Conservation (phyloP, 2,113 vertebrate genomes). For the Pachyramphus minor region DNA sequence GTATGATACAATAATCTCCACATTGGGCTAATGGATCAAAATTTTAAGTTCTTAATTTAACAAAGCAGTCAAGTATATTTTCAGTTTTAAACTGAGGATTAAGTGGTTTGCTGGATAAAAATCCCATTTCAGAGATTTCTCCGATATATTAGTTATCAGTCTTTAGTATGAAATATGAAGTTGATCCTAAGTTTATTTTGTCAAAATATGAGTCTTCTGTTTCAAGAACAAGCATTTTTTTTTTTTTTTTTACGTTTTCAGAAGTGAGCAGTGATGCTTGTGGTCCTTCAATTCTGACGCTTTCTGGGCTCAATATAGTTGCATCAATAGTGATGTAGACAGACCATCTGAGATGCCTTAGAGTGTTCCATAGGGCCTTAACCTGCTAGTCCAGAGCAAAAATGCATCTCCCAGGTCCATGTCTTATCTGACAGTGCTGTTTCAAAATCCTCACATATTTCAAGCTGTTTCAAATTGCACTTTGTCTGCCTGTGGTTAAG, state of each 20-base stretch:
- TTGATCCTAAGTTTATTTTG: not conserved
- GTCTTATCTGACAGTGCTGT: fast-evolving
- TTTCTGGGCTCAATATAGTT: not conserved
- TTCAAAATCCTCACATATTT: not conserved
- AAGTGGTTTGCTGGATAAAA: not conserved
- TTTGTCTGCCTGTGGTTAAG: not conserved
- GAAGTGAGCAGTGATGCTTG: not conserved
- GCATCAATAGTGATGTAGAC: not conserved
- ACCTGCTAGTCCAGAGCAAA: not conserved
- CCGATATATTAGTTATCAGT: not conserved
- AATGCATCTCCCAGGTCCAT: fast-evolving
- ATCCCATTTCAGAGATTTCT: not conserved
- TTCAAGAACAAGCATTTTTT: not conserved
- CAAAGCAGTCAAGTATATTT: not conserved
- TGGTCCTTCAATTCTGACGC: not conserved
- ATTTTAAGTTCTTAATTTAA: not conserved
- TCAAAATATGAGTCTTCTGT: not conserved
- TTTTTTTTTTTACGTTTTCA: not conserved
- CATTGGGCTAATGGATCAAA: not conserved
- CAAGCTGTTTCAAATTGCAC: not conserved
- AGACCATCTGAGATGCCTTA: not conserved
- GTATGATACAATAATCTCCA: not conserved
- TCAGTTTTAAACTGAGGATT: not conserved
- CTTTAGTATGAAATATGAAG: not conserved
- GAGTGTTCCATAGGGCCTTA: not conserved